Conservation (phyloP, 2,888 invertebrate genomes). For the Sialis lutaria region DNA sequence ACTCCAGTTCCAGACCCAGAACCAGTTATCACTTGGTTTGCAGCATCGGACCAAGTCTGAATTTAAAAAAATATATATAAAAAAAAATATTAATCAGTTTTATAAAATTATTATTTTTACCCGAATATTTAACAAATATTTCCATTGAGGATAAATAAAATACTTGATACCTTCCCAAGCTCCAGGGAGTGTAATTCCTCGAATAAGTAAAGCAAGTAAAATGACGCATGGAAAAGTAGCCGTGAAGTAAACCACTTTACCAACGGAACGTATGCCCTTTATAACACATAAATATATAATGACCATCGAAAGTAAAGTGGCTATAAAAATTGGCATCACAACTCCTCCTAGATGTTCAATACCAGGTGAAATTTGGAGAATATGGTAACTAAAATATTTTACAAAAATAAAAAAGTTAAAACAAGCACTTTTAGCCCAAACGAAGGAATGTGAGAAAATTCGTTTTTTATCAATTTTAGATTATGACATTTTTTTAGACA, state of each 20-base stretch:
- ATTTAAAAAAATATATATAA: too few species aligned
- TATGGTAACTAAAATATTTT: conserved; percentile 45
- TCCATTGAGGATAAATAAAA: conserved; percentile 66
- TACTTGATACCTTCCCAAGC: conserved; percentile 58
- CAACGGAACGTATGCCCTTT: conserved; percentile 74
- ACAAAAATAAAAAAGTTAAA: too few species aligned
- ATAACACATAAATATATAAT: conserved; percentile 70
- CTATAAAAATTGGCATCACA: conserved; percentile 63
- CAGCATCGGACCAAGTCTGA: too few species aligned
- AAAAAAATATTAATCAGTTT: too few species aligned
- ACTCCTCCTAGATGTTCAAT: conserved; percentile 59
- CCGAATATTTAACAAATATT: conserved; percentile 52
- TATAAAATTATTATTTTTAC: too few species aligned
- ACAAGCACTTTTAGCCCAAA: too few species aligned
- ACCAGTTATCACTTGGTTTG: too few species aligned
- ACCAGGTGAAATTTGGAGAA: conserved; percentile 56
- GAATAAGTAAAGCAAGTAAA: conserved; percentile 48
- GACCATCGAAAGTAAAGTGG: conserved; percentile 61
- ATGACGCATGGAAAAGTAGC: conserved; percentile 69
- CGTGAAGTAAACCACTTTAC: conserved; percentile 80
- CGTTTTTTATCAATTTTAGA: too few species aligned
- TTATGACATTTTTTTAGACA: too few species aligned
- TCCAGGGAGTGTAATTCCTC: conserved; percentile 67
- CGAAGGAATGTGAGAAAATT: too few species aligned
- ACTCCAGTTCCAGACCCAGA: too few species aligned